These are phyloP conservation scores for Eulithis prunata DNA, from an alignment of 2,888 invertebrate genomes.

Conservation along the genomic window DNA sequence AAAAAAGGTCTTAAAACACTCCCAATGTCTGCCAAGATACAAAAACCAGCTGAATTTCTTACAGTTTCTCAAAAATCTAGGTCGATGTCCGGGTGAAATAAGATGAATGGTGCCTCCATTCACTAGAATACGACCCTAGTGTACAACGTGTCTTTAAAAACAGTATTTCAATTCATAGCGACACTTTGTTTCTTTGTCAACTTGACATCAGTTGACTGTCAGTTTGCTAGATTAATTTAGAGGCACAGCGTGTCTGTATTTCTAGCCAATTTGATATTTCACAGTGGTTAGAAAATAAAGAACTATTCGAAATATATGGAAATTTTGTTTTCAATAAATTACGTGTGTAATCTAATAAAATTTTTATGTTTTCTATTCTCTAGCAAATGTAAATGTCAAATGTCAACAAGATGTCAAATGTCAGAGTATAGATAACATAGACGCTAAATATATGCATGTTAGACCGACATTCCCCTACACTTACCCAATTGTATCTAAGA, in stretches of 20 bases:
- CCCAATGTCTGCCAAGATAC: constrained; percentile 34
- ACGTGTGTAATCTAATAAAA: too few species aligned
- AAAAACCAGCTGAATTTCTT: constrained; percentile 49
- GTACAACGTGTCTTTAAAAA: not conserved
- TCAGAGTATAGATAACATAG: not conserved
- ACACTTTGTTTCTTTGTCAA: too few species aligned
- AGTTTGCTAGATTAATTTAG: too few species aligned
- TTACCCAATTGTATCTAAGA: not conserved
- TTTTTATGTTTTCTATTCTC: too few species aligned
- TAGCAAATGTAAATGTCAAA: too few species aligned
- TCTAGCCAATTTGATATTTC: too few species aligned
- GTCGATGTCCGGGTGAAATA: constrained; percentile 53
- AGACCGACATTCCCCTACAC: not conserved
- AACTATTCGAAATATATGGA: too few species aligned
- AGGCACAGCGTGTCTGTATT: too few species aligned
- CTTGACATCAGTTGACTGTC: too few species aligned
- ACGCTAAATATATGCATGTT: not conserved
- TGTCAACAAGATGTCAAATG: too few species aligned
- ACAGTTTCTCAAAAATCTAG: constrained; percentile 45
- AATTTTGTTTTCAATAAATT: too few species aligned
- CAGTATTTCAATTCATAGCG: constrained; percentile 8
- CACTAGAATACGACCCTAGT: constrained; percentile 39
- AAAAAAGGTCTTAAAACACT: constrained; percentile 17
- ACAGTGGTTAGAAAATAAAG: too few species aligned
- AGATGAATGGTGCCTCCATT: constrained; percentile 52